Base-by-base conservation (phyloP, 2,797 vertebrate genomes). In the Paguma larvata region DNA sequence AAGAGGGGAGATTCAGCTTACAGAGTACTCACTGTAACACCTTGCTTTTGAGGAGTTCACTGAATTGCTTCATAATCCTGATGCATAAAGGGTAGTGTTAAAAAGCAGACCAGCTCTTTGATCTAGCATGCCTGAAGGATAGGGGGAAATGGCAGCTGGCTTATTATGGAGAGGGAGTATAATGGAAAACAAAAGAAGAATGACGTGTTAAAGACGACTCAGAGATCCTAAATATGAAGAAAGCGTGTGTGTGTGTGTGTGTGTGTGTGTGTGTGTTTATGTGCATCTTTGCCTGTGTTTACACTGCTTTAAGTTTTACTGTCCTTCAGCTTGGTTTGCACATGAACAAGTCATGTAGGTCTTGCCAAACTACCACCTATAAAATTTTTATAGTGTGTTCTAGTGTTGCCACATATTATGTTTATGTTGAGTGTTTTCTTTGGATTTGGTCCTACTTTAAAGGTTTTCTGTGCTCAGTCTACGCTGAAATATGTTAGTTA, bases 351-450 rank as follows among this genome's bases (percentile, higher is more conserved):
- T 91, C 95, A 85, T n/a, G 11, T 63, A 89, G 51, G 41, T 84
- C 41, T 91, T 95, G 23, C 65, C 56, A 91, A 94, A 96, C 46
- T 83, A 68, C 38, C 27, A 89, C 21, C 8, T 67, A 78, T 90
- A 97, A 96, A 89, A 72, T 32, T 51, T 95, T 97, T 95, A 93
- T 41, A 48, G 88, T 56, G 80, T 93, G 6, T 84, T 89, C 95
- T 93, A 93, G 73, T 75, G 70, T 86, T 68, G n/a, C 53, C 32
- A 41, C 51, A 72, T 94, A 85, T 95, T 97, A 97, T 95, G 83
- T 95, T 97, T 95, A 93, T 88, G 53, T 67, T 85, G 91, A 86
- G 19, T 78, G 80, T 96, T 97, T 96, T 93, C 86, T 97, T 89
- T 72, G 85, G 59, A n/a, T 93, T 85, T 84, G 44, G 14, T 62